These are phyloP conservation scores for Ophion slaviceki DNA, from an alignment of 2,888 invertebrate genomes.

Conservation along the genomic window DNA sequence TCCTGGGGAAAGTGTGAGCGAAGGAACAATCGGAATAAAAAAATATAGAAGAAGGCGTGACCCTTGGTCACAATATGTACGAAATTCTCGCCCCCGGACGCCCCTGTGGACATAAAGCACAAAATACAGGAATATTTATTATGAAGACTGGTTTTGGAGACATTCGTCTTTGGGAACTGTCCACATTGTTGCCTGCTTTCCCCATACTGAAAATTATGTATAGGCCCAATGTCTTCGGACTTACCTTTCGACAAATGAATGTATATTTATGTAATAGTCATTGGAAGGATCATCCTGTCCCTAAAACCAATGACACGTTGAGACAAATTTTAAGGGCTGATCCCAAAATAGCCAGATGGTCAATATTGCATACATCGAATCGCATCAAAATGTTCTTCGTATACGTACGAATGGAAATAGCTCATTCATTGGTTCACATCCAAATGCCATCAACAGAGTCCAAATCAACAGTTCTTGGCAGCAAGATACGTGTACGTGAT, in stretches of 20 bases:
- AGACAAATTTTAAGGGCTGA: not conserved
- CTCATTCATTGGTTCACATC: not conserved
- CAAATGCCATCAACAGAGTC: not conserved
- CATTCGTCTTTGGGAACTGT: not conserved
- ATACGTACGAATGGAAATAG: not conserved
- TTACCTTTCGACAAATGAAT: not conserved
- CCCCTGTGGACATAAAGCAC: not conserved
- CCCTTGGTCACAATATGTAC: conserved; percentile 4
- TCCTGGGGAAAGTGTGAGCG: not conserved
- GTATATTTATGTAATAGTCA: not conserved
- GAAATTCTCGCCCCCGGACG: not conserved
- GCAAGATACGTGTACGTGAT: too few relatives aligned
- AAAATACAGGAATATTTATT: not conserved
- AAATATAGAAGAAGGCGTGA: not conserved
- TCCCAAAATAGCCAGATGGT: not conserved
- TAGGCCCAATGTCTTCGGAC: not conserved
- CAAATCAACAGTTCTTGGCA: not conserved
- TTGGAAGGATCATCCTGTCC: not conserved
- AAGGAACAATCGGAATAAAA: not conserved
- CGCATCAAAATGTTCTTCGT: not conserved
- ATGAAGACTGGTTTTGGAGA: not conserved
- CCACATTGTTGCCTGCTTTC: not conserved
- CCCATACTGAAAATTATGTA: not conserved
- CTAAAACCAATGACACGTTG: not conserved
- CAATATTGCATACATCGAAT: not conserved